phyloP scores from a whole-genome alignment of 2,113 vertebrate species.

The Gorsachius goisagi region DNA sequence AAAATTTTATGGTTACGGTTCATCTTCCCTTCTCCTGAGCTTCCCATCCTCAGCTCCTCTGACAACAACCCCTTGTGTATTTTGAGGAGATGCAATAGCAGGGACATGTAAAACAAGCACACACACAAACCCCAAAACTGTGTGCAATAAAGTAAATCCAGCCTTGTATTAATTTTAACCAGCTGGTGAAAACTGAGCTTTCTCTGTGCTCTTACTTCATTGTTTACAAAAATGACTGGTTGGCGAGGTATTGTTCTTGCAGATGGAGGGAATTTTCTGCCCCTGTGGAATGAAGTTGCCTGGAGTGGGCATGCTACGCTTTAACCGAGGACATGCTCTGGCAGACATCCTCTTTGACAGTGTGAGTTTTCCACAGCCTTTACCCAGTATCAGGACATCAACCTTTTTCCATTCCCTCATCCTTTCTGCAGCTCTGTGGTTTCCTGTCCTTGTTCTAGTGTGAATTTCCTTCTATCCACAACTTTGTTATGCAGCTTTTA shows the following conservation, averaged over 20 bases:
- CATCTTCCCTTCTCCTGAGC: background rate
- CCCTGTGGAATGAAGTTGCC: background rate
- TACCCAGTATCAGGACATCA: background rate
- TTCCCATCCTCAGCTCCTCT: background rate
- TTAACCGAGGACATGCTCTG: background rate
- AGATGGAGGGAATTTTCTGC: background rate
- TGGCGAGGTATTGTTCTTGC: background rate
- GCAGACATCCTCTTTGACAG: background rate
- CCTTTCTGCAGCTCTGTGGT: slow-evolving; percentile 13
- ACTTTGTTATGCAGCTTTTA: background rate
- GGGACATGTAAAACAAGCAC: background rate
- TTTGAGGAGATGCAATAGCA: background rate
- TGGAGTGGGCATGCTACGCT: background rate
- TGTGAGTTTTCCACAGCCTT: background rate
- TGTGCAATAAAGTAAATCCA: background rate
- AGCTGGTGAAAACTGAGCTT: slow-evolving; percentile 10
- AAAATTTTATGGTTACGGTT: background rate
- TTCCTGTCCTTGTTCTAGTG: slow-evolving; percentile 31
- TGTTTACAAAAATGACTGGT: background rate
- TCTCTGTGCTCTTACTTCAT: background rate
- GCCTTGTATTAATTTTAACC: background rate
- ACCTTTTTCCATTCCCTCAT: slow-evolving; percentile 31
- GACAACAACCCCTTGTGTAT: background rate
- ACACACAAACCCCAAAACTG: background rate
- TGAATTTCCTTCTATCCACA: slow-evolving; percentile 1